Evolutionary conservation across 2,888 invertebrate genomes (phyloP), one percentile per base, ranked within the genome.

Genomic region (Pachymerium ferrugineum): DNA sequence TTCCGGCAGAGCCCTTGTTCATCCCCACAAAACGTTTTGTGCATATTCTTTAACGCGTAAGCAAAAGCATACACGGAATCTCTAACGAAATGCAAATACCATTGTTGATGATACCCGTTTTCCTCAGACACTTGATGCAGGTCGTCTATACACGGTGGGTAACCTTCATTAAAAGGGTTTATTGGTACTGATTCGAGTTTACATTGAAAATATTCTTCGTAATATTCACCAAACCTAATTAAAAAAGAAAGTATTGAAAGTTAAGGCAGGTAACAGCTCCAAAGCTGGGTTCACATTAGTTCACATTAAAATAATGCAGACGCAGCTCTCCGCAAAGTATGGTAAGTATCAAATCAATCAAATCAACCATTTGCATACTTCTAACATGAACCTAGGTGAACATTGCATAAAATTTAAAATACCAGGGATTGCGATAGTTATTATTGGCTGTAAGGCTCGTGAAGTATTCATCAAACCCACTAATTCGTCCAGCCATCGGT

Each of bases 1-100:
- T 74, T 79, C 0, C 78, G 74, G 76, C 86, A 86, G 16, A 85
- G 78, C 0, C 85, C 85, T 16, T 68, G 72, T 1, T 79, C 79
- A 1, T 74, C 76, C 0, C 81, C 81, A 77, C 86, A 86, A 12
- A 78, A 77, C 38, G 75, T 80, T 8, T 73, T 70, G 70, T 85
- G 85, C 78, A 86, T 80, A 75, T 83, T 80, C 77, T 84, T 81
- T 28, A 87, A 80, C 0, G 86, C 86, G 75, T 84, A 79, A 0
- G 86, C 87, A 75, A 85, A 85, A 0, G 86, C 84, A 78, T 85
- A 85, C 6, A 85, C 85, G 0, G 86, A 84, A 78, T 87, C 86
- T 28, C 86, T 80, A 5, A 86, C 84, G 76, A 85, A 86, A 78
- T 86, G 86, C 14, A 86, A 79, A 74, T 83, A 84, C 35, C 81